Conservation (phyloP, 2,888 invertebrate genomes). For the Euzetes globulus region DNA sequence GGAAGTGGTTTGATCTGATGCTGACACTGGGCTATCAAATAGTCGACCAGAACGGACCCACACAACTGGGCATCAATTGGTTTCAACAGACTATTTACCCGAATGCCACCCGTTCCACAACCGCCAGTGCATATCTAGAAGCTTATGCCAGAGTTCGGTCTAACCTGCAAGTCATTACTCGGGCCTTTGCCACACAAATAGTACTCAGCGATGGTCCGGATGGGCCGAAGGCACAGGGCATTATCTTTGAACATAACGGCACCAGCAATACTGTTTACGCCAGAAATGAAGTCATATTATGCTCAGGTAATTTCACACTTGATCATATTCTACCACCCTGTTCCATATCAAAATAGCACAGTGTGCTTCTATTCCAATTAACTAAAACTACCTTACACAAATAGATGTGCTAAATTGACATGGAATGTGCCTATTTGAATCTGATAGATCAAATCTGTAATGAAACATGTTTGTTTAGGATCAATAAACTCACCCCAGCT, state of each 20-base stretch:
- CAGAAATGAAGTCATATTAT: constrained; percentile 76
- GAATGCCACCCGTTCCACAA: constrained; percentile 30
- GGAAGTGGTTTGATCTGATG: not conserved
- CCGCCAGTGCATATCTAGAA: constrained; percentile 31
- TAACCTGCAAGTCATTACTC: constrained; percentile 24
- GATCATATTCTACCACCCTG: too few relatives aligned
- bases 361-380: too few relatives aligned
- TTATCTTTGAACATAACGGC: constrained; percentile 68
- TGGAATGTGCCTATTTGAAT: too few relatives aligned
- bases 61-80: not conserved
- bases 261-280: constrained; percentile 66
- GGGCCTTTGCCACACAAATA: constrained; percentile 15
- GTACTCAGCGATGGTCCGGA: not conserved
- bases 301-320: constrained; percentile 51
- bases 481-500: constrained; percentile 32
- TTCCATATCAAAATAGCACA: too few relatives aligned
- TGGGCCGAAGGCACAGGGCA: constrained; percentile 62
- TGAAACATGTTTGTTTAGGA: too few relatives aligned
- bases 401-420: too few relatives aligned
- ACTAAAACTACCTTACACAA: too few relatives aligned
- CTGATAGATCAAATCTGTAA: too few relatives aligned
- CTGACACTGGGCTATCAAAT: not conserved
- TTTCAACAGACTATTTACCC: constrained; percentile 26
- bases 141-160: not conserved
- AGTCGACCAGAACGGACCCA: constrained; percentile 13